phyloP scores from a whole-genome alignment of 2,113 vertebrate genomes.

The Ptilorrhoa leucosticta region DNA sequence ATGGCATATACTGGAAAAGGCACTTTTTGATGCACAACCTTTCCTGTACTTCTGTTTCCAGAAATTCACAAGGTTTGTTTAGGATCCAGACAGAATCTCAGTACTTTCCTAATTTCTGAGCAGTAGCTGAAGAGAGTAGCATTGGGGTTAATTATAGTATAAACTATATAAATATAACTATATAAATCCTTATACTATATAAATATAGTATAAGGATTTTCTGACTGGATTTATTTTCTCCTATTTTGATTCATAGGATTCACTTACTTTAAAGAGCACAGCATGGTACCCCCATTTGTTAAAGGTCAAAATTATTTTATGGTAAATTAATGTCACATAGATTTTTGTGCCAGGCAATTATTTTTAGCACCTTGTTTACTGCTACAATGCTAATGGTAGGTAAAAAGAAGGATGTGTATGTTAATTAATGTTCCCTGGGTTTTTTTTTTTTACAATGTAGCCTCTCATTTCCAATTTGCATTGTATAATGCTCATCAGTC shows the following conservation, averaged over 20 bases:
- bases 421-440: not conserved
- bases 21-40: not conserved
- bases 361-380: not conserved
- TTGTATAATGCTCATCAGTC: not conserved
- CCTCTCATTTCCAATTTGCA: not conserved
- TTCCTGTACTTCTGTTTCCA: not conserved
- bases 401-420: not conserved
- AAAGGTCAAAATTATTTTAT: not conserved
- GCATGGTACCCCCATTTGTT: not conserved
- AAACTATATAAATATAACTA: too few relatives aligned
- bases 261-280: not conserved
- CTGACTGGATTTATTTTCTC: not conserved
- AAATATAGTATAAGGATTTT: too few relatives aligned
- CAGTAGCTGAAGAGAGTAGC: not conserved
- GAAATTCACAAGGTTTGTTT: not conserved
- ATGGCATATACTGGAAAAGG: not conserved
- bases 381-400: not conserved
- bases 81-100: not conserved
- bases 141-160: not conserved
- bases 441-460: not conserved
- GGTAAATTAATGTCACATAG: not conserved
- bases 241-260: not conserved
- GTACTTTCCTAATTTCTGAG: not conserved
- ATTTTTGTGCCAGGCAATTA: not conserved
- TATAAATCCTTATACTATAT: too few relatives aligned